Evolutionary conservation across 2,797 vertebrate genomes (phyloP), one percentile per base, ranked within the genome.

Genomic region (Sphenodon punctatus): DNA sequence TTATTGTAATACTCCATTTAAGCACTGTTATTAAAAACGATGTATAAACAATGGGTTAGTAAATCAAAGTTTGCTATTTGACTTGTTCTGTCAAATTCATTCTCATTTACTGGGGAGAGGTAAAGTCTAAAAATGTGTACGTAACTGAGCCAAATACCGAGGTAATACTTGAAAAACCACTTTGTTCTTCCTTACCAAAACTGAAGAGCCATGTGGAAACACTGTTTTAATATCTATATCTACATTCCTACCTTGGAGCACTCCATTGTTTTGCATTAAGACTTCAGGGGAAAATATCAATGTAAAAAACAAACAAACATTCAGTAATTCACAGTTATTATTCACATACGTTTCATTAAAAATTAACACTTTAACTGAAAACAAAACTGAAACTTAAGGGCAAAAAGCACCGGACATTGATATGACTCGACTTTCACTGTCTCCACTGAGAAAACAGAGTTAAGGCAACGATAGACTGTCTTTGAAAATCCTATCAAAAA

Each of bases 401-500:
- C 42, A 23, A 60, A 23, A 86, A 78, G 74, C 22, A 58, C 67
- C 22, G 10, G 68, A 42, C 13, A 86, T 75, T 67, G 41, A 89
- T 22, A 8, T 79, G 60, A 87, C 64, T 19, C 66, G 77, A 23
- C 36, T 83, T 64, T 86, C 70, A 27, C 78, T 27, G 58, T 80
- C 88, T 43, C 45, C 30, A 70, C 36, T 67, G 2, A 19, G 46
- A 67, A 78, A 82, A 69, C 23, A 58, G 8, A 15, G 16, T 27
- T 51, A 27, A n/a, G n/a, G n/a, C 49, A 51, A 27, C 51, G 49
- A 49, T 14, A 51, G 51, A 8, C 8, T n/a, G 49, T 27, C 51
- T 17, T 27, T 49, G 51, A 51, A 38, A 51, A 27, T 27, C 23
- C 46, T 22, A 12, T 22, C 23, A n/a, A 1, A 2, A 34, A 43